These are phyloP conservation scores for Gracilinanus agilis DNA, from an alignment of 2,113 vertebrate species.

Conservation along the genomic window DNA sequence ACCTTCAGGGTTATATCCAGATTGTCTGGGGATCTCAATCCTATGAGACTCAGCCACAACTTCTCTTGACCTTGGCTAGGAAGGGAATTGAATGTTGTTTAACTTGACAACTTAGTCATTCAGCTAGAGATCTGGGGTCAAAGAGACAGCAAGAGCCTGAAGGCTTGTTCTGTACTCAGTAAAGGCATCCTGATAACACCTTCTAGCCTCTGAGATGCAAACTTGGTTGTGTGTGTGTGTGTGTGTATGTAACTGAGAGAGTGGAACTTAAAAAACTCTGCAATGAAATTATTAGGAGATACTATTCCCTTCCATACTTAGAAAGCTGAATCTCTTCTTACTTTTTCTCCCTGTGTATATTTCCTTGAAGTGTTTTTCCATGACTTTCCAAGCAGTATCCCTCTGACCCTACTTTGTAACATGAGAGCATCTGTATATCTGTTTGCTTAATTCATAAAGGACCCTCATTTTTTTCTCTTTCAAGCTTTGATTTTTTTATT, in stretches of 20 bases:
- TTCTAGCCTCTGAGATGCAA: neutral
- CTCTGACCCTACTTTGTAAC: neutral
- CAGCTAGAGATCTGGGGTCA: neutral
- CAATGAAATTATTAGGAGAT: neutral
- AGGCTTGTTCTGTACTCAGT: neutral
- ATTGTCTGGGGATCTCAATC: neutral
- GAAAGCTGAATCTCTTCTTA: neutral
- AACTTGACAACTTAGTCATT: neutral
- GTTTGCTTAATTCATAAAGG: conserved; percentile 43
- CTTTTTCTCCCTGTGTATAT: neutral
- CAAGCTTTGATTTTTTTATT: conserved; percentile 20
- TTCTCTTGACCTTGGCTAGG: neutral
- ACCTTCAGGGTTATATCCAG: neutral
- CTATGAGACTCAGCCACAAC: neutral
- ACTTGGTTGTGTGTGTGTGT: neutral
- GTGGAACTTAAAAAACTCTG: neutral
- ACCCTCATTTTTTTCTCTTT: conserved; percentile 25
- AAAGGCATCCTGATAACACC: neutral
- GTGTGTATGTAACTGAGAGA: neutral
- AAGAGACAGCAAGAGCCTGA: neutral
- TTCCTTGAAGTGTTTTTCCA: neutral
- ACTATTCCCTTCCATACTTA: neutral
- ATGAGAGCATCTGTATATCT: conserved; percentile 5
- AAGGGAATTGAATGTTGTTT: neutral
- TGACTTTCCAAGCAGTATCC: neutral